Evolutionary conservation across 2,113 vertebrate species (phyloP).

Genomic region (Syngnathoides biaculeatus): DNA sequence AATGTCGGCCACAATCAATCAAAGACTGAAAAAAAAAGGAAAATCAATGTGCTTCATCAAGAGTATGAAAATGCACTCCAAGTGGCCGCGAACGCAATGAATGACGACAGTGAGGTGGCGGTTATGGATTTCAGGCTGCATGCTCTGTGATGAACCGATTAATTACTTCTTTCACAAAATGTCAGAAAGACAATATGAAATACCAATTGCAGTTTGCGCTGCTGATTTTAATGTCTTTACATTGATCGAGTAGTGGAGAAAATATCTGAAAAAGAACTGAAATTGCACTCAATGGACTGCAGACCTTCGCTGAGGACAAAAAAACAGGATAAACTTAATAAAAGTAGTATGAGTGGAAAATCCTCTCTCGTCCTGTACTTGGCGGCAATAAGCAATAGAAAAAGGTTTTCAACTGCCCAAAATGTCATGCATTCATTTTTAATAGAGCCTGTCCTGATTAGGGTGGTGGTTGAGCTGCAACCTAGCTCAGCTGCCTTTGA

Average conservation of each 20-base stretch:
- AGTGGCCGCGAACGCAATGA: neutral
- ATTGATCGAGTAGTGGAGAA: neutral
- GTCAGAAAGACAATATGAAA: neutral
- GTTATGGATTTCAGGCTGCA: constrained; percentile 2
- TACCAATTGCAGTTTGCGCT: neutral
- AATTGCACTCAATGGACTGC: neutral
- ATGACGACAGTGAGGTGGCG: neutral
- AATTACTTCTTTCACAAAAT: neutral
- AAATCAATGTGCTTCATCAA: constrained; percentile 2
- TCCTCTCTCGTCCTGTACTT: neutral
- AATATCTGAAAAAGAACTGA: neutral
- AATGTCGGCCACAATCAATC: neutral
- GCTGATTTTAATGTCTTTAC: neutral
- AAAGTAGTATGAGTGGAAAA: no score
- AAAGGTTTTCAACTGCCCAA: neutral
- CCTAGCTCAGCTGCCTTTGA: no score
- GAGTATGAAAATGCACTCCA: neutral
- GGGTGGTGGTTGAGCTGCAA: neutral
- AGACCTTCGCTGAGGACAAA: neutral
- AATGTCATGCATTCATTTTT: neutral
- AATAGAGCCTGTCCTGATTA: neutral
- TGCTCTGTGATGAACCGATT: neutral
- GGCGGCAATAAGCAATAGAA: neutral
- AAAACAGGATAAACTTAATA: no score
- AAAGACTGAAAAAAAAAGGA: neutral